Conservation (phyloP, 2,797 vertebrate species). For the Synaphobranchus kaupii region DNA sequence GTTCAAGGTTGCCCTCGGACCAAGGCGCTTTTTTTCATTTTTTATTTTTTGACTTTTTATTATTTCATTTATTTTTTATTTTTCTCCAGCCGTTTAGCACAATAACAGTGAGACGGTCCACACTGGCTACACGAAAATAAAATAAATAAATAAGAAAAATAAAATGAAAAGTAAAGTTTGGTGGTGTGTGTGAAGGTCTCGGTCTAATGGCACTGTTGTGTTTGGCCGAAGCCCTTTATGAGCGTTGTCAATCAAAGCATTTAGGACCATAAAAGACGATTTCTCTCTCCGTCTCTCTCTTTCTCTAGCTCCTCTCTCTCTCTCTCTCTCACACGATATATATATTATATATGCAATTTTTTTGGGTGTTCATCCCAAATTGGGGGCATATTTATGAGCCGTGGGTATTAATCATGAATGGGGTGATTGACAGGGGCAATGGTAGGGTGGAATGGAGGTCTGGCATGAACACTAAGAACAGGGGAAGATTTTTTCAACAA, state of each 20-base stretch:
- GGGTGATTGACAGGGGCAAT: too few relatives aligned
- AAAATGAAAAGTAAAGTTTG: not conserved
- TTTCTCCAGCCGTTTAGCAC: not conserved
- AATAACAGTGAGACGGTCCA: not conserved
- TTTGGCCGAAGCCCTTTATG: not conserved
- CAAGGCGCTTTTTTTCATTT: not conserved
- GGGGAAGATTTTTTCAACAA: too few relatives aligned
- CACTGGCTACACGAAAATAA: not conserved
- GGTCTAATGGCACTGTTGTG: not conserved
- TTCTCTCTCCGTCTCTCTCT: too few relatives aligned
- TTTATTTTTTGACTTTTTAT: not conserved
- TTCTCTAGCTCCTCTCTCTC: too few relatives aligned
- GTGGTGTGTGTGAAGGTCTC: not conserved
- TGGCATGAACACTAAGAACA: too few relatives aligned
- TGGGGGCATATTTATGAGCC: too few relatives aligned
- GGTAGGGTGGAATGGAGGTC: too few relatives aligned
- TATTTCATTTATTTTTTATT: slow-evolving; percentile 5
- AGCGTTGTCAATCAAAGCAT: not conserved
- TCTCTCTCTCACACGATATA: too few relatives aligned
- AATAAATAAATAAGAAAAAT: not conserved
- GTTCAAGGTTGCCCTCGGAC: not conserved
- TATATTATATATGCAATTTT: too few relatives aligned
- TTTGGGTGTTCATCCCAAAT: too few relatives aligned
- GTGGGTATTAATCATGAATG: too few relatives aligned
- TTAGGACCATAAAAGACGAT: too few relatives aligned